Base-by-base conservation (phyloP, 2,888 invertebrate species). In the Endotricha flammealis region DNA sequence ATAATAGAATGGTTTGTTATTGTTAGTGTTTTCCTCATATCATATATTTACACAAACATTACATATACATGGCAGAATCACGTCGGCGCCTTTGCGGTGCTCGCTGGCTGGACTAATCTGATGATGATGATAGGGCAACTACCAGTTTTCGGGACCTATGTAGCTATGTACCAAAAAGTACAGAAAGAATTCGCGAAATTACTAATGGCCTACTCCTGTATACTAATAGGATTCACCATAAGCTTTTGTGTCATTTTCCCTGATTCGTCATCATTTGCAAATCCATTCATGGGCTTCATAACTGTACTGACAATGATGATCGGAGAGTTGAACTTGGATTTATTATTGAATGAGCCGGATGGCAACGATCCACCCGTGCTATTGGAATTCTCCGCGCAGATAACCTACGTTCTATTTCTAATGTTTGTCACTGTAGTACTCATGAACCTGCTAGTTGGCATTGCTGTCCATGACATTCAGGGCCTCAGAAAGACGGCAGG, bases 71-170 rank as follows among this genome's bases (percentile, higher is more conserved):
- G 95, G 93, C 95, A 95, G 64, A 95, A 94, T 61, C 95, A 95
- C 63, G 91, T 95, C 12, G 95, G 95, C 0, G 95, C 95, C 0
- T 93, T 95, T 60, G 94, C 95, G 0, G 94, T 95, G 0, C 88
- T 95, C 3, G 91, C 94, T 25, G 95, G 94, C 3, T 95, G 95
- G 95, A 93, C 94, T 3, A 95, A 95, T 71, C 82, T 95, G n/a
- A 95, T 95, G 94, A 83, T 95, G 67, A 95, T 95, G 93, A 92
- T 96, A 38, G 96, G 96, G 0, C 94, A 96, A 57, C 79, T 96
- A 23, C 96, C 96, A 0, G 91, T 95, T 32, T 94, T 96, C 61
- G 96, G 95, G 10, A 93, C 95, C 0, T 96, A 96, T 62, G 95
- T 96, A 2, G 95, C 95, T 0, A 95, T 95, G 95, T 95, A 95